These are phyloP conservation scores for Mythimna loreyi DNA, from an alignment of 2,888 invertebrate genomes.

Conservation along the genomic window DNA sequence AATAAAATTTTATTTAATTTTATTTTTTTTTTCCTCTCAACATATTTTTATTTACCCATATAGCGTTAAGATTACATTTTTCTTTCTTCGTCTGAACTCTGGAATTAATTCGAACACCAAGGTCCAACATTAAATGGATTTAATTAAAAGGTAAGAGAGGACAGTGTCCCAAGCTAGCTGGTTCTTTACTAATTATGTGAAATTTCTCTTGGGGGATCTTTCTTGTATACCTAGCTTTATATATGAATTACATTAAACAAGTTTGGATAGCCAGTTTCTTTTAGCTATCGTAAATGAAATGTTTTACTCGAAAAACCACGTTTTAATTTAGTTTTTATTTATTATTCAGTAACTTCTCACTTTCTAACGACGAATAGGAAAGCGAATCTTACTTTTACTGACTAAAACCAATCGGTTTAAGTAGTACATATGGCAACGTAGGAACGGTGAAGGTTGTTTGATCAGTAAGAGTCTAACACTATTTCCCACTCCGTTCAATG, in stretches of 20 bases:
- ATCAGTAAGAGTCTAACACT: too few relatives aligned
- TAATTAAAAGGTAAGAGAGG: constrained; percentile 58
- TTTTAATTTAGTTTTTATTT: constrained; percentile 8
- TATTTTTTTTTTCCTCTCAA: background rate
- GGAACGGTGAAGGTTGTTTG: too few relatives aligned
- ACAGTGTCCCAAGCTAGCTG: constrained; percentile 40
- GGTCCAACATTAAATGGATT: constrained; percentile 35
- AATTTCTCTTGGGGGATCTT: constrained; percentile 47
- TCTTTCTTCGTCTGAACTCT: background rate
- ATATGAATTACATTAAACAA: background rate
- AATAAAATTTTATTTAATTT: too few relatives aligned
- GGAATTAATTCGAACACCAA: constrained; percentile 26
- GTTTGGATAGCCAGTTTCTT: constrained; percentile 2
- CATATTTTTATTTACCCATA: background rate
- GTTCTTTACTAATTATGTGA: constrained; percentile 55
- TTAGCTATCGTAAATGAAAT: constrained; percentile 17
- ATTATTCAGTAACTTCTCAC: background rate
- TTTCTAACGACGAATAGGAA: background rate
- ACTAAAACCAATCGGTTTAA: too few relatives aligned
- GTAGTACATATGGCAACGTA: too few relatives aligned
- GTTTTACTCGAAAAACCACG: constrained; percentile 3
- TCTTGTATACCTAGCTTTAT: constrained; percentile 20
- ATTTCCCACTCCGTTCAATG: too few relatives aligned
- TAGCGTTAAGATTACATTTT: background rate
- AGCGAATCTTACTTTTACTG: too few relatives aligned